Conservation (phyloP, 2,113 vertebrate species). For the Festucalex cinctus region DNA sequence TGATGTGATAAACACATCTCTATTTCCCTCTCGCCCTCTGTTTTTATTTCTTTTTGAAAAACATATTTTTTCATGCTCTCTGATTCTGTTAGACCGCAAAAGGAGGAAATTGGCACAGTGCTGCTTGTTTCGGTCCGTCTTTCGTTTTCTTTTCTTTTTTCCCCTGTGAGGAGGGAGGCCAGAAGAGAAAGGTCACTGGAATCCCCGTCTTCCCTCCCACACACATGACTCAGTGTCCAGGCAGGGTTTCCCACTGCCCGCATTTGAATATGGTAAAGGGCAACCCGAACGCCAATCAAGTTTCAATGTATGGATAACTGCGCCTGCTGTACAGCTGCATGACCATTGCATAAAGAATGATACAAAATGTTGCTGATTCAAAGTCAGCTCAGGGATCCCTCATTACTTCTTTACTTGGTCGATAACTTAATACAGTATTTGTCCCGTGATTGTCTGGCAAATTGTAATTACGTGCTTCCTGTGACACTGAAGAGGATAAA, state of each 20-base stretch:
- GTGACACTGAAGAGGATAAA: too few relatives aligned
- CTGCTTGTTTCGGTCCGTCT: slow-evolving; percentile 26
- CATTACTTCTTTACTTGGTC: too few relatives aligned
- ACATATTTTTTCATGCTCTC: background rate
- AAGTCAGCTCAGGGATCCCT: too few relatives aligned
- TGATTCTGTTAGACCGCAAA: slow-evolving; percentile 36
- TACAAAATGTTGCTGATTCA: too few relatives aligned
- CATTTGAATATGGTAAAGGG: slow-evolving; percentile 59
- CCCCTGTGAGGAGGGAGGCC: slow-evolving; percentile 19
- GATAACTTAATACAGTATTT: too few relatives aligned
- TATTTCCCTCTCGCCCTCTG: too few relatives aligned
- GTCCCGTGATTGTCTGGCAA: too few relatives aligned
- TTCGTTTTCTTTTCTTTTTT: slow-evolving; percentile 9
- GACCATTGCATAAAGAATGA: too few relatives aligned
- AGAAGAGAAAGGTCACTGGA: slow-evolving; percentile 66
- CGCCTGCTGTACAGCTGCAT: too few relatives aligned
- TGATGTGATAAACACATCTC: too few relatives aligned
- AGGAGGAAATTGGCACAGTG: slow-evolving; percentile 52
- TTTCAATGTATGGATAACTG: background rate
- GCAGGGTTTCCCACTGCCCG: slow-evolving; percentile 72
- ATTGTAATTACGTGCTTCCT: too few relatives aligned
- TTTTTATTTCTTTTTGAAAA: background rate
- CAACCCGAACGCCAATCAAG: slow-evolving; percentile 15
- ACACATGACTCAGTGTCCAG: slow-evolving; percentile 72
- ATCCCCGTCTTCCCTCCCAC: slow-evolving; percentile 74